These are phyloP conservation scores for Clivina fossor DNA, from an alignment of 2,888 invertebrate genomes.

Conservation along the genomic window DNA sequence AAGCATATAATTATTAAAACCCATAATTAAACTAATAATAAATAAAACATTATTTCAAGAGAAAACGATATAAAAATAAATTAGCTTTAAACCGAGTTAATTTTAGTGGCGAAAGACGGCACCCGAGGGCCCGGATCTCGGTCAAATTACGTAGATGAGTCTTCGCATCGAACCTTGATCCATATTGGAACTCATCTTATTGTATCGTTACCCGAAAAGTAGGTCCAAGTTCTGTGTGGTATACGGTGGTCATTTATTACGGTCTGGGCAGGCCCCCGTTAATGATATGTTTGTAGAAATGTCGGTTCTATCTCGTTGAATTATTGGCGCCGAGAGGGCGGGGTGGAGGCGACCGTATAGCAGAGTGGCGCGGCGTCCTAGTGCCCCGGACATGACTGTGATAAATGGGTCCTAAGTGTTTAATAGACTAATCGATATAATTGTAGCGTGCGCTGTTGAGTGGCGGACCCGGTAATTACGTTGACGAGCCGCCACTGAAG, in stretches of 20 bases:
- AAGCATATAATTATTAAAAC: too few species aligned
- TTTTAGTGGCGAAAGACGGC: not conserved
- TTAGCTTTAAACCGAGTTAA: conserved; percentile 9
- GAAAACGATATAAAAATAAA: too few species aligned
- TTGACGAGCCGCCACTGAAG: conserved; percentile 44
- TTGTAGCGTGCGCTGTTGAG: conserved; percentile 51
- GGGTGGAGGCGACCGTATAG: conserved; percentile 43
- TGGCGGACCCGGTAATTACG: conserved; percentile 52
- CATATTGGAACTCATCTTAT: too few species aligned
- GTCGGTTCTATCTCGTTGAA: conserved; percentile 9
- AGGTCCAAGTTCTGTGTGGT: too few species aligned
- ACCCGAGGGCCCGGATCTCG: not conserved
- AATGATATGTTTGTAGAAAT: conserved; percentile 27
- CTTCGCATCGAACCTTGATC: too few species aligned
- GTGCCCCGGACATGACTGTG: conserved; percentile 49
- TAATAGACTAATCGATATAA: conserved; percentile 58
- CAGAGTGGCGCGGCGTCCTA: conserved; percentile 40
- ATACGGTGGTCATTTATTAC: conserved; percentile 11
- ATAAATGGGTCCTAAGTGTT: conserved; percentile 56
- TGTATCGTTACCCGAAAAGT: too few species aligned
- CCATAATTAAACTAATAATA: too few species aligned
- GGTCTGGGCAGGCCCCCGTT: not conserved
- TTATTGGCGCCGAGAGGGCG: conserved; percentile 28
- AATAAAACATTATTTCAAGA: too few species aligned
- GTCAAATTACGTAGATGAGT: too few species aligned